Base-by-base conservation (phyloP, 2,888 invertebrate species). In the Prosopocoilus inquinatus region DNA sequence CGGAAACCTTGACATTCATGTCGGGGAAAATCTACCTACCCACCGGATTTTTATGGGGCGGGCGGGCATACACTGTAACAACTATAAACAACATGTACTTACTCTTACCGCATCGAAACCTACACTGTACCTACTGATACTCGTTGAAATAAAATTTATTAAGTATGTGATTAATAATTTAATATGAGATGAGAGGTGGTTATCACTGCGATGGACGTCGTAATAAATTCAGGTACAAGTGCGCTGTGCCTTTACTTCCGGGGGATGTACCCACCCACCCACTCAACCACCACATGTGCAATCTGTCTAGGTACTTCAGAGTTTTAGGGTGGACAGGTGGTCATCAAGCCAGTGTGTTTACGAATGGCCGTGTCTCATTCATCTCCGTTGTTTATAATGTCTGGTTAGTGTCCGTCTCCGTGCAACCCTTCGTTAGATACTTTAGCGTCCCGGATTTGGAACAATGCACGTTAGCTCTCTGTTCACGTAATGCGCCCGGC, bases 401-500 rank as follows among this genome's bases (percentile, higher is more conserved):
- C 58, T 51, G 47, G 55, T 60, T 60, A 60, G 56, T 49, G 58
- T 56, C 56, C 55, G 49, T 58, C 49, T 53, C 47, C 51, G 46
- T 54, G 55, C 53, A 57, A 53, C 57, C 50, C 53, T 58, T 55
- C 41, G 52, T 34, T 51, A 41, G 41, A 33, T 48, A 55, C 50
- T 53, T 53, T 46, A 46, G 28, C 43, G 46, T 36, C 32, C 32
- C 47, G 38, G 38, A 36, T 11, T 16, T 11, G 11, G 5, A 41
- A 41, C 15, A 41, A 36, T 36, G 12, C 36, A 12, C 20, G 20
- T 5, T 28, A 28, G 20, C 7, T 28, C 7, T 28, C 20, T 28
- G 7, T 28, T 28, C 20, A 28, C 7, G 20, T 3, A 28, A 28
- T 28, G 20, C 7, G 20, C 20, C 5, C 20, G 7, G 20, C 20